Percentiles rank a stretch among this genome's conserved stretches.
These are phyloP conservation scores for Ciconia boyciana DNA, from an alignment of 2,113 vertebrate genomes.

Conservation along the genomic window DNA sequence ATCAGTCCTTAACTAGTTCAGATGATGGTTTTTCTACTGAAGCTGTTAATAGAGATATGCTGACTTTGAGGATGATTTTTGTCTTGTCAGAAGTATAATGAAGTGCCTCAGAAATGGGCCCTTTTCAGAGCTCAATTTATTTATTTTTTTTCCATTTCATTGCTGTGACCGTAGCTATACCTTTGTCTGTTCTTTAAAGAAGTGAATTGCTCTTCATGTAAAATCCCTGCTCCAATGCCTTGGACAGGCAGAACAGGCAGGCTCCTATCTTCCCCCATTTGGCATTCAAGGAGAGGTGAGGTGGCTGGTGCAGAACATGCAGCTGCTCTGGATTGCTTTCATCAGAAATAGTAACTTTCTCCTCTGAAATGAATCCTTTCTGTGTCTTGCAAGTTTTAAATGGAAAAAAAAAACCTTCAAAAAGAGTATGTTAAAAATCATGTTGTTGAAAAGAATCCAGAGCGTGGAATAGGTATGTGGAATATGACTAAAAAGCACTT, in stretches of 20 bases:
- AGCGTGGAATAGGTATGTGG: accelerated
- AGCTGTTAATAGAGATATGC: background rate
- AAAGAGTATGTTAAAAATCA: background rate
- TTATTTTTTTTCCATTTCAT: background rate
- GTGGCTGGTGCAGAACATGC: background rate
- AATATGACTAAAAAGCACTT: background rate
- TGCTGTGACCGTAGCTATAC: background rate
- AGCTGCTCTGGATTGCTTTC: background rate
- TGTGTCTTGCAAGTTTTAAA: background rate
- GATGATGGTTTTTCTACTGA: background rate
- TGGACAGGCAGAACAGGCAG: background rate
- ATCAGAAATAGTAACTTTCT: background rate
- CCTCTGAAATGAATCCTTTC: background rate
- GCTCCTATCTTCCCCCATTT: background rate
- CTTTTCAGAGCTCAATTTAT: background rate
- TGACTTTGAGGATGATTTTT: background rate
- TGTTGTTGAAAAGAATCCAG: background rate
- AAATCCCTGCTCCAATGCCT: background rate
- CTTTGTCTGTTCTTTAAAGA: background rate
- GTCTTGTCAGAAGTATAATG: background rate
- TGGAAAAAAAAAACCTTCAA: background rate
- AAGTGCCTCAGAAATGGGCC: background rate
- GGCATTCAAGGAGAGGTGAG: background rate
- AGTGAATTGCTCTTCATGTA: background rate
- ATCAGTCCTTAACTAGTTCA: background rate